phyloP scores from a whole-genome alignment of 2,888 invertebrate genomes.

The Sinohyriopsis cumingii region DNA sequence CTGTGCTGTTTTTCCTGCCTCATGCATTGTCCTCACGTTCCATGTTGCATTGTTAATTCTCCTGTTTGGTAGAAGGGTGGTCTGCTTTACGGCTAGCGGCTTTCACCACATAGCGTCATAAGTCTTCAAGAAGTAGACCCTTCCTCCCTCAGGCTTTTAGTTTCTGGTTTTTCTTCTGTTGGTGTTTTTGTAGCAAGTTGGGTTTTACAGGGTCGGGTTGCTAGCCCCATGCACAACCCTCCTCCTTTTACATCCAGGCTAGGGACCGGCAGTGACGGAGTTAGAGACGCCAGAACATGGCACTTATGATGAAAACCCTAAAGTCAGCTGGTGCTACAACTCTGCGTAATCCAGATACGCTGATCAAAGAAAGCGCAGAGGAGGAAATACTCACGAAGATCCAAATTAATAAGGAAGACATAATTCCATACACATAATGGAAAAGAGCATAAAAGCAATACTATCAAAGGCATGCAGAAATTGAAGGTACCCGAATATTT shows the following conservation, averaged over 20 bases:
- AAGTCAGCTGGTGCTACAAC: constrained; percentile 9
- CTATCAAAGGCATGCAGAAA: constrained; percentile 16
- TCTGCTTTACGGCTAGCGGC: too few relatives aligned
- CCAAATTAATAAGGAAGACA: constrained; percentile 7
- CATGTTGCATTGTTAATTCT: too few relatives aligned
- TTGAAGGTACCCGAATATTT: constrained; percentile 11
- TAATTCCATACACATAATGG: constrained; percentile 18
- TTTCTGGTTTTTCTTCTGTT: too few relatives aligned
- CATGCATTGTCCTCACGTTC: too few relatives aligned
- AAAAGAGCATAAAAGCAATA: constrained; percentile 14
- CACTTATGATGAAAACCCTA: constrained; percentile 16
- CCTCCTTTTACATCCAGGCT: constrained; percentile 9
- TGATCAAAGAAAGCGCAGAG: constrained; percentile 6
- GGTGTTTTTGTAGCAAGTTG: too few relatives aligned
- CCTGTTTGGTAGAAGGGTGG: too few relatives aligned
- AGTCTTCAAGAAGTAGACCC: too few relatives aligned
- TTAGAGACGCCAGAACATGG: constrained; percentile 23
- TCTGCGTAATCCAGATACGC: constrained; percentile 18
- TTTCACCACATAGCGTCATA: too few relatives aligned
- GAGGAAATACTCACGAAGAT: not conserved
- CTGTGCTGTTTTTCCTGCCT: too few relatives aligned
- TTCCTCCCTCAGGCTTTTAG: too few relatives aligned
- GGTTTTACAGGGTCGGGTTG: constrained; percentile 11
- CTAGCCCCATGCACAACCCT: constrained; percentile 17
- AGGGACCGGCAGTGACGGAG: constrained; percentile 22